phyloP scores from a whole-genome alignment of 2,888 invertebrate genomes.

The Torymus tubicola region DNA sequence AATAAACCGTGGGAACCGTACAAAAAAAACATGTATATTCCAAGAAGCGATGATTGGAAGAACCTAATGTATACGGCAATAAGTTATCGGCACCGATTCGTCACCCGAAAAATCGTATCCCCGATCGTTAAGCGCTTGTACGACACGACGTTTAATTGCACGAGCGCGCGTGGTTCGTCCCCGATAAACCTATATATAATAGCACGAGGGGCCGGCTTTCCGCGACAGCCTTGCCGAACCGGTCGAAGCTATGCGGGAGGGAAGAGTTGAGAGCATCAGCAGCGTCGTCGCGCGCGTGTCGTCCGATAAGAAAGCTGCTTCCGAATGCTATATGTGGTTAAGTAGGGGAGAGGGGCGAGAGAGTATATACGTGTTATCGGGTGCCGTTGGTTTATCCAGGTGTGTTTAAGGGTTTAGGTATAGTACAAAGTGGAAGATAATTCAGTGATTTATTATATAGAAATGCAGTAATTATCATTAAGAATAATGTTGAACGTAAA shows the following conservation, averaged over 20 bases:
- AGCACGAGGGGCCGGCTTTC: slow-evolving; percentile 11
- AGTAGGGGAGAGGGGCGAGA: background rate
- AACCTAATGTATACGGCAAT: no score
- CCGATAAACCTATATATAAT: slow-evolving; percentile 49
- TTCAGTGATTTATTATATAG: background rate
- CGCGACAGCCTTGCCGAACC: slow-evolving; percentile 13
- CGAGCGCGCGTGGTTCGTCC: slow-evolving; percentile 58
- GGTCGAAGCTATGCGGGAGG: slow-evolving; percentile 1
- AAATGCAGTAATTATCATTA: no score
- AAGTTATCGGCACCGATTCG: no score
- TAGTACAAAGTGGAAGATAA: background rate
- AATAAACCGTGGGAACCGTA: no score
- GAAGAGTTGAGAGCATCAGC: no score
- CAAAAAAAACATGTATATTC: no score
- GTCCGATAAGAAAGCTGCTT: slow-evolving; percentile 24
- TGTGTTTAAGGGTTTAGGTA: no score
- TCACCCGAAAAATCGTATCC: slow-evolving; percentile 39
- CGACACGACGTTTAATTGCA: slow-evolving; percentile 75
- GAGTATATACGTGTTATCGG: slow-evolving; percentile 26
- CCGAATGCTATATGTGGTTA: slow-evolving; percentile 5
- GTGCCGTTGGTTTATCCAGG: background rate
- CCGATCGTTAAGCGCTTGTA: slow-evolving; percentile 75
- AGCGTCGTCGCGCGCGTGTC: background rate
- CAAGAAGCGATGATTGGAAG: no score
- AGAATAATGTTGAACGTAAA: no score